Conservation (phyloP, 1,140 invertebrate species). For the Sesamia nonagrioides region DNA sequence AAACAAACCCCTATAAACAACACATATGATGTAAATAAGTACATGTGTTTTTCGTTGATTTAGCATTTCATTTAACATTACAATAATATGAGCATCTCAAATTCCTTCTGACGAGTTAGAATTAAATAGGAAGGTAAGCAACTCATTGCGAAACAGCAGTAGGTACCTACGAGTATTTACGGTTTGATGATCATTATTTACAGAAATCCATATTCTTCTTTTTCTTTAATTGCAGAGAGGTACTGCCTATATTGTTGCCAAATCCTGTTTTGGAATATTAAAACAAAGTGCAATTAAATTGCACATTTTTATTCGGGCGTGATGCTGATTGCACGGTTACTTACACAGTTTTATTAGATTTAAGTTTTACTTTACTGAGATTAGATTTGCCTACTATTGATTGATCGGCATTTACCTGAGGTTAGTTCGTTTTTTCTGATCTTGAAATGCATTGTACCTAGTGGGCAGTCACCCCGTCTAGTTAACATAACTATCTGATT, state of each 20-base stretch:
- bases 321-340: not conserved
- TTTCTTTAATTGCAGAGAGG: slow-evolving; percentile 7
- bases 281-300: slow-evolving; percentile 24
- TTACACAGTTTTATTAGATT: not conserved
- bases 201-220: slow-evolving; percentile 20
- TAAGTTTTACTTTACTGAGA: not conserved
- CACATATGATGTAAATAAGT: not conserved
- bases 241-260: not conserved
- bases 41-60: slow-evolving; percentile 6
- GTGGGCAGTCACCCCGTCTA: slow-evolving; percentile 6
- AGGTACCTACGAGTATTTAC: too few species aligned
- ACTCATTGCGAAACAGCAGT: slow-evolving; percentile 15
- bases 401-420: slow-evolving; percentile 15
- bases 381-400: not conserved
- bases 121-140: slow-evolving; percentile 38
- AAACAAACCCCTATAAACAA: not conserved
- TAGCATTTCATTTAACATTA: not conserved
- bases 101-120: slow-evolving; percentile 35
- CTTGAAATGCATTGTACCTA: slow-evolving; percentile 24
- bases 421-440: slow-evolving; percentile 8
- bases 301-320: slow-evolving; percentile 1
- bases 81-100: not conserved
- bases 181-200: slow-evolving; percentile 21
- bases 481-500: slow-evolving; percentile 32
- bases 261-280: slow-evolving; percentile 13